These are phyloP conservation scores for Liasis olivaceus DNA, from an alignment of 2,797 vertebrate genomes.

Conservation along the genomic window DNA sequence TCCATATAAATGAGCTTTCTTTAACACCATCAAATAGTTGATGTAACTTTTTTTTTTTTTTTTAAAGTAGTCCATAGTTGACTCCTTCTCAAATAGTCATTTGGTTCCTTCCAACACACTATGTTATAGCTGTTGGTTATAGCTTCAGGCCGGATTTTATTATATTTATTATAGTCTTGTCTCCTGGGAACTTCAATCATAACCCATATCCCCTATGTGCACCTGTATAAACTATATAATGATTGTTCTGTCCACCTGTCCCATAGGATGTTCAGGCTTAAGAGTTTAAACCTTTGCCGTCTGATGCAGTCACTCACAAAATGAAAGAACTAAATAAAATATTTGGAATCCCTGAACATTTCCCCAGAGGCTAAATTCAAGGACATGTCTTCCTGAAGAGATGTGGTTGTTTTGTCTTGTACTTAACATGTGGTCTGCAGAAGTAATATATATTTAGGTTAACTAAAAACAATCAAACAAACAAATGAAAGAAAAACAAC, in stretches of 20 bases:
- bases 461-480: neutral
- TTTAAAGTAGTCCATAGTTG: constrained; percentile 20
- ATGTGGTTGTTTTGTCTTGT: neutral
- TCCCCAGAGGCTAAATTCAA: constrained; percentile 28
- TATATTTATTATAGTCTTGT: constrained; percentile 15
- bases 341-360: constrained; percentile 16
- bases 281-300: constrained; percentile 21
- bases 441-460: neutral
- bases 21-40: neutral
- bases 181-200: neutral
- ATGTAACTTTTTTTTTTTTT: constrained; percentile 13
- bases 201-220: neutral
- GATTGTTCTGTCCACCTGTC: neutral
- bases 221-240: neutral
- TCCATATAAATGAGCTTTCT: constrained; percentile 12
- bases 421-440: neutral
- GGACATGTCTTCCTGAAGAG: constrained; percentile 26
- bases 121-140: constrained; percentile 24
- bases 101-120: constrained; percentile 15
- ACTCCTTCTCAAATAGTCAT: neutral
- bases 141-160: constrained; percentile 16
- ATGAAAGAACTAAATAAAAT: constrained; percentile 43
- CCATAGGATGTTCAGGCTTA: neutral
- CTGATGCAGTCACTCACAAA: constrained; percentile 30
- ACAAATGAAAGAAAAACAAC: neutral